These are phyloP conservation scores for Tadarida brasiliensis DNA, from an alignment of 2,797 vertebrate species.

Conservation along the genomic window DNA sequence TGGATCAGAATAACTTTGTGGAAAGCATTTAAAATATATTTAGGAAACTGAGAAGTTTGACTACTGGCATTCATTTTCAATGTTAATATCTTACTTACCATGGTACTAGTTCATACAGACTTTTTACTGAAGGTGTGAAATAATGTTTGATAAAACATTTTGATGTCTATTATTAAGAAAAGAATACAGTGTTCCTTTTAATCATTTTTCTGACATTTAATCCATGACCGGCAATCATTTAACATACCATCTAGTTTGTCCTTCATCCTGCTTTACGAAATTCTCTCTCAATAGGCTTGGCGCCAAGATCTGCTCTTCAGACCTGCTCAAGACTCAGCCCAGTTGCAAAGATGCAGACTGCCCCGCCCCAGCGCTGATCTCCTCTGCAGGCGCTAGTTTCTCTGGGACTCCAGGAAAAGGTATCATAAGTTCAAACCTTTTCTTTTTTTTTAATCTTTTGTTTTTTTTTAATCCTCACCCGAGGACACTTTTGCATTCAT, in stretches of 20 bases:
- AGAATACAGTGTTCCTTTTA: conserved; percentile 63
- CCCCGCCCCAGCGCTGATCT: background rate
- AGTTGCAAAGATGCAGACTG: accelerated
- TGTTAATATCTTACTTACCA: conserved; percentile 82
- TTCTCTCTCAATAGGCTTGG: background rate
- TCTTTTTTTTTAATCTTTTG: too few relatives aligned
- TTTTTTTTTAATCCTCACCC: too few relatives aligned
- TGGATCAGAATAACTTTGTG: conserved; percentile 40
- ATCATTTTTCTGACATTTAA: conserved; percentile 75
- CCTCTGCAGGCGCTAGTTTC: background rate
- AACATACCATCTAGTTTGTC: conserved; percentile 39
- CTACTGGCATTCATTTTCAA: conserved; percentile 79
- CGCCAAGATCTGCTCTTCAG: background rate
- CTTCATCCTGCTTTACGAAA: background rate
- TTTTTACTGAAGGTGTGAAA: conserved; percentile 79
- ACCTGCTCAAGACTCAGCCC: background rate
- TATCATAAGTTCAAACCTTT: background rate
- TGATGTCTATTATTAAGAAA: conserved; percentile 74
- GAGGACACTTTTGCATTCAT: too few relatives aligned
- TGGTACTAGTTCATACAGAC: conserved; percentile 73
- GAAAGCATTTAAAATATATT: conserved; percentile 77
- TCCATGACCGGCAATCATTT: conserved; percentile 58
- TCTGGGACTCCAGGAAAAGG: background rate
- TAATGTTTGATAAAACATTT: conserved; percentile 74
- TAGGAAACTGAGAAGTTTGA: conserved; percentile 76